Evolutionary conservation across 2,113 vertebrate genomes (phyloP).

Genomic region (Anolis carolinensis): DNA sequence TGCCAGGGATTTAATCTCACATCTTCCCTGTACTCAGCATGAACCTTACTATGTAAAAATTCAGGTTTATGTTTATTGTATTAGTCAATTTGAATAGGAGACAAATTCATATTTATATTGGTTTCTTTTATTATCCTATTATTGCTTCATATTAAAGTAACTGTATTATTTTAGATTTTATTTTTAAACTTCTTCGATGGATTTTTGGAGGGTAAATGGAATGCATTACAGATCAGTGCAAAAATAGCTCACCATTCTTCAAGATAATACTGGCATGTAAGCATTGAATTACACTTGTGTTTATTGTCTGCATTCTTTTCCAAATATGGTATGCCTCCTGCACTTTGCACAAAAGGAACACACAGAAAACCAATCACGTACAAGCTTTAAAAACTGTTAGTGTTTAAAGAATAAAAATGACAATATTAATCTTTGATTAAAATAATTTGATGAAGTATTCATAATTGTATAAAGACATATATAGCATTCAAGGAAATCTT

Average conservation of each 20-base stretch:
- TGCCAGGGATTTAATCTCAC: neutral
- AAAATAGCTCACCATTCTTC: slow-evolving; percentile 72
- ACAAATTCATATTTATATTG: neutral
- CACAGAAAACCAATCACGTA: slow-evolving; percentile 19
- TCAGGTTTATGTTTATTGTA: neutral
- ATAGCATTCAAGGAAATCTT: neutral
- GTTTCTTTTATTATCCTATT: neutral
- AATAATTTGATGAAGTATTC: neutral
- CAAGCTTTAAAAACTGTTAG: slow-evolving; percentile 6
- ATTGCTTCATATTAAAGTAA: slow-evolving; percentile 2
- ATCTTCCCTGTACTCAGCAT: neutral
- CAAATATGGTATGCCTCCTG: slow-evolving; percentile 75
- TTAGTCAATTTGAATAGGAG: neutral
- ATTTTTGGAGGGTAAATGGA: slow-evolving; percentile 67
- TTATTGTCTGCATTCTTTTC: slow-evolving; percentile 79
- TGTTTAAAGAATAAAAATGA: neutral
- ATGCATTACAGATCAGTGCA: slow-evolving; percentile 61
- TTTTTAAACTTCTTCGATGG: slow-evolving; percentile 75
- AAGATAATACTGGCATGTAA: slow-evolving; percentile 67
- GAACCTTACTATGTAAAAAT: neutral
- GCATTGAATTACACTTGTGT: slow-evolving; percentile 67
- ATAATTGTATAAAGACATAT: neutral
- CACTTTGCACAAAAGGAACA: slow-evolving; percentile 53
- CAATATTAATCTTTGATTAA: neutral
- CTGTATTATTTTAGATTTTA: too few relatives aligned